These are phyloP conservation scores for Formica selysi DNA, from an alignment of 1,140 invertebrate genomes.

Conservation along the genomic window DNA sequence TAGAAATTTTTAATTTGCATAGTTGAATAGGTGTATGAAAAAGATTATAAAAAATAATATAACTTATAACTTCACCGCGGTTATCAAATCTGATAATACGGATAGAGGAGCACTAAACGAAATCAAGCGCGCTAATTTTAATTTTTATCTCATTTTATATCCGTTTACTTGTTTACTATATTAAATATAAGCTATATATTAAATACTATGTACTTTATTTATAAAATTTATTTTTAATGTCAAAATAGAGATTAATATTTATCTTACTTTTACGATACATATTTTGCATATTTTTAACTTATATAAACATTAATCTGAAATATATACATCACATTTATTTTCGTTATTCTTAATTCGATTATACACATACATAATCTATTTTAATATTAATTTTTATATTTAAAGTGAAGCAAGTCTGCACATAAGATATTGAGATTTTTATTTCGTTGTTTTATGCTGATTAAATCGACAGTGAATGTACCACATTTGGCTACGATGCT, in stretches of 20 bases:
- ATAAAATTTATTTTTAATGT: neutral
- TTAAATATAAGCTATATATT: neutral
- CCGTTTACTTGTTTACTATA: neutral
- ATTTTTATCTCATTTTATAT: neutral
- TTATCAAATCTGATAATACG: neutral
- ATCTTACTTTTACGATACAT: neutral
- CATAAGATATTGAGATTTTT: conserved; percentile 24
- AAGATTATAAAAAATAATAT: neutral
- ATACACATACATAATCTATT: neutral
- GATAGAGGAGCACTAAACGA: neutral
- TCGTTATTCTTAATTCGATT: neutral
- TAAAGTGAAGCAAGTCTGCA: neutral
- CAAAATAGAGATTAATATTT: neutral
- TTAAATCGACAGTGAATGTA: conserved; percentile 40
- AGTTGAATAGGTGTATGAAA: neutral
- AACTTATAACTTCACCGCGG: neutral
- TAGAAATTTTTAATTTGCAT: conserved; percentile 4
- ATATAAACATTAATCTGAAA: neutral
- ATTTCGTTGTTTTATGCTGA: conserved; percentile 9
- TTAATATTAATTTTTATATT: conserved; percentile 29
- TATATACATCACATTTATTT: conserved; percentile 19
- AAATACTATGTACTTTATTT: neutral
- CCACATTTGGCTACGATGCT: conserved; percentile 35
- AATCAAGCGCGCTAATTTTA: neutral
- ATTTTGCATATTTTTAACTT: conserved; percentile 14